A percentile compares a stretch with the other conserved stretches of the same genome.
Conservation (phyloP, 2,797 vertebrate species). For the Coreius guichenoti region DNA sequence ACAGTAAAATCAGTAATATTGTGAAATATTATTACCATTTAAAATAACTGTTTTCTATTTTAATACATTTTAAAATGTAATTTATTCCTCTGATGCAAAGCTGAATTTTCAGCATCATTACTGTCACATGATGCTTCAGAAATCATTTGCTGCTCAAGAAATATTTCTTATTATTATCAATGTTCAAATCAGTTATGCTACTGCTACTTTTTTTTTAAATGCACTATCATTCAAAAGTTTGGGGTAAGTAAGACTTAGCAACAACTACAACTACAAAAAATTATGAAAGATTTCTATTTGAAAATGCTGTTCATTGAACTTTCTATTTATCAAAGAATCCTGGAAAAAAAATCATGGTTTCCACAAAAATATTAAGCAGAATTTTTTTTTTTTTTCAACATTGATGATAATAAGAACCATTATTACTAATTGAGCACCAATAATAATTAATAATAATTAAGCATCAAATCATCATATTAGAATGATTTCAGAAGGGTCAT, state of each 20-base stretch:
- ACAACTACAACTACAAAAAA: background rate
- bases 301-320: background rate
- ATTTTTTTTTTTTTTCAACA: background rate
- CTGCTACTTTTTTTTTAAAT: background rate
- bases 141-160: background rate
- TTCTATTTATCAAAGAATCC: background rate
- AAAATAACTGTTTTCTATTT: background rate
- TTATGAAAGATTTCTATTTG: background rate
- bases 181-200: background rate
- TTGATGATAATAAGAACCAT: background rate
- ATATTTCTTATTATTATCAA: background rate
- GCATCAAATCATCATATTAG: background rate
- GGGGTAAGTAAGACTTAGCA: background rate
- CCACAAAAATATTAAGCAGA: background rate
- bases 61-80: background rate
- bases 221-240: background rate
- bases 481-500: background rate
- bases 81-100: background rate
- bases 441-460: no score
- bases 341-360: background rate
- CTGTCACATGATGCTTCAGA: background rate
- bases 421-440: background rate
- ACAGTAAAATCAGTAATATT: background rate
- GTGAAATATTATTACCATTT: background rate
- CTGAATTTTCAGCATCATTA: background rate